Conservation (phyloP, 2,888 invertebrate genomes). For the Cephus rjabovi region DNA sequence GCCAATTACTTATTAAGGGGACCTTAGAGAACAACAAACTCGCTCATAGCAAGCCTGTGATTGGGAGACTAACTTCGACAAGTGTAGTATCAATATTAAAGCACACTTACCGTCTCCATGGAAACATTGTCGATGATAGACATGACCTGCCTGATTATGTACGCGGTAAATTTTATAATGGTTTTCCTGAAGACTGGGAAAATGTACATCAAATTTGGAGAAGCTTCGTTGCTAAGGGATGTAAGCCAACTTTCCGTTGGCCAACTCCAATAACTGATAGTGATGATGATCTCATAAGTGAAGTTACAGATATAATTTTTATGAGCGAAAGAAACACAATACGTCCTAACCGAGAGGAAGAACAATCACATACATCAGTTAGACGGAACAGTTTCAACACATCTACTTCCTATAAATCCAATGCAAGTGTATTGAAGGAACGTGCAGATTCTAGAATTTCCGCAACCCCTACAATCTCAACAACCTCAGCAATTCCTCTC, state of each 20-base stretch:
- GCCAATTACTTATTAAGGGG: conserved; percentile 53
- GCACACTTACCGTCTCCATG: conserved; percentile 48
- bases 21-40: conserved; percentile 45
- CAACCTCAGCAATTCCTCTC: neutral
- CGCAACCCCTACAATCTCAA: neutral
- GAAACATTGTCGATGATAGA: conserved; percentile 49
- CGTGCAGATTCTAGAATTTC: neutral
- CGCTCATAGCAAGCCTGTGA: conserved; percentile 54
- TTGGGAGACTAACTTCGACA: conserved; percentile 39
- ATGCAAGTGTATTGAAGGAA: neutral
- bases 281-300: conserved; percentile 55
- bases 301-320: conserved; percentile 42
- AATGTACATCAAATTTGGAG: conserved; percentile 57
- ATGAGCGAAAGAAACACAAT: conserved; percentile 1
- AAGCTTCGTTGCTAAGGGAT: conserved; percentile 42
- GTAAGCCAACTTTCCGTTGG: conserved; percentile 52
- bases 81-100: conserved; percentile 47
- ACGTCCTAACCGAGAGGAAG: neutral
- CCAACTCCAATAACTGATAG: conserved; percentile 57
- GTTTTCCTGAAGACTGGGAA: conserved; percentile 63
- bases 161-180: conserved; percentile 55
- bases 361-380: neutral
- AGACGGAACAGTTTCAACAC: neutral
- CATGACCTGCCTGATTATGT: conserved; percentile 56
- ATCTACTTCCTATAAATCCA: neutral